Percentiles rank a stretch among this genome's conserved stretches.
phyloP scores from a whole-genome alignment of 2,113 vertebrate species.

The Dasyornis broadbenti region DNA sequence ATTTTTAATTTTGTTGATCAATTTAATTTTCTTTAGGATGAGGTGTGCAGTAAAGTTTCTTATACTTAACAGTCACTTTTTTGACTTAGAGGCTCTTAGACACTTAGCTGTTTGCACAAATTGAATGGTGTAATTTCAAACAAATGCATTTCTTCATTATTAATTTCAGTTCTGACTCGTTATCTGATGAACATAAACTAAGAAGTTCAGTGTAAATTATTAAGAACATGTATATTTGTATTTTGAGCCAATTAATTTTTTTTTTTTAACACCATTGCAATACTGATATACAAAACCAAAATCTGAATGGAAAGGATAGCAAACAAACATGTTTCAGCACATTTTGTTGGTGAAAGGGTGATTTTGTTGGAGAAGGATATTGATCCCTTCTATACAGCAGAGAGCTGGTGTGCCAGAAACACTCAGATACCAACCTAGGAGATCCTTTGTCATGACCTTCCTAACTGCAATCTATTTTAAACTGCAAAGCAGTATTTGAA shows the following conservation, averaged over 20 bases:
- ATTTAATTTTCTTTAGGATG: neutral
- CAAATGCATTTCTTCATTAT: neutral
- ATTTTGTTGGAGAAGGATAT: neutral
- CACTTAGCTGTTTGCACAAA: neutral
- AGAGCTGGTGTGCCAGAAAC: neutral
- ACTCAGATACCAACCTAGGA: neutral
- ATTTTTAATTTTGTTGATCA: neutral
- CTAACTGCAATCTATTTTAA: neutral
- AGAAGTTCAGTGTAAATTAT: neutral
- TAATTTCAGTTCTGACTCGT: neutral
- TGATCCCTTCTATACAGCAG: neutral
- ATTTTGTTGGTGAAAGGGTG: neutral
- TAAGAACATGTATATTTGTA: neutral
- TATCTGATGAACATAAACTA: neutral
- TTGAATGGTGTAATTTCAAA: neutral
- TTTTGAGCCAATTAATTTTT: neutral
- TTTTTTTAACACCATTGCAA: neutral
- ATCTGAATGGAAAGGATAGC: neutral
- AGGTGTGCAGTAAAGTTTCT: neutral
- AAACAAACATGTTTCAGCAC: neutral
- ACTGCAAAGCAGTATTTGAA: neutral
- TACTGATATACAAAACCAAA: neutral
- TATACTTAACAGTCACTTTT: neutral
- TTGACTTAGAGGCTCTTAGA: neutral
- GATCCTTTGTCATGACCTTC: rapidly evolving